phyloP scores from a whole-genome alignment of 2,888 invertebrate species.

The Cheilosia pagana region DNA sequence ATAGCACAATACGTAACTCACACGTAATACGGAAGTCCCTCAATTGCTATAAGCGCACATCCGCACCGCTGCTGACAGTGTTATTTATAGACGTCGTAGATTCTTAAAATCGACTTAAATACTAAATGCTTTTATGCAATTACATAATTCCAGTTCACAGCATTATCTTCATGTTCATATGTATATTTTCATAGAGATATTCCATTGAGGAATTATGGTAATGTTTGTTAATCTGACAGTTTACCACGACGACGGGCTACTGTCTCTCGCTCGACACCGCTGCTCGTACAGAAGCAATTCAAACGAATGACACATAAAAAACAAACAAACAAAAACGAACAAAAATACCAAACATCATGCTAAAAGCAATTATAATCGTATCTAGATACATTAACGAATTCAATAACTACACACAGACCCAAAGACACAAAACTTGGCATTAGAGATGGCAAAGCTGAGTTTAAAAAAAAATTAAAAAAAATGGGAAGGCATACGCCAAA shows the following conservation, averaged over 20 bases:
- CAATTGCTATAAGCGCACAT: no score
- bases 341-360: constrained; percentile 13
- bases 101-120: constrained; percentile 30
- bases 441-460: constrained; percentile 40
- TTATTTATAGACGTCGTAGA: constrained; percentile 15
- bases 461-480: constrained; percentile 5
- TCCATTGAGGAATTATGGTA: constrained; percentile 55
- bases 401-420: constrained; percentile 48
- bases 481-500: constrained; percentile 2
- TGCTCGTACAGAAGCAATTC: constrained; percentile 51
- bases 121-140: constrained; percentile 38
- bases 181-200: constrained; percentile 35
- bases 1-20: constrained; percentile 9
- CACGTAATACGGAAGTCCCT: constrained; percentile 23
- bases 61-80: background rate
- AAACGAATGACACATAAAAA: constrained; percentile 30
- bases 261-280: constrained; percentile 29
- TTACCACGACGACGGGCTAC: constrained; percentile 35
- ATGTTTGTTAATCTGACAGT: constrained; percentile 50
- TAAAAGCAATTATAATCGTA: constrained; percentile 66
- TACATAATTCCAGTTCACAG: constrained; percentile 28
- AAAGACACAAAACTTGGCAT: constrained; percentile 28
- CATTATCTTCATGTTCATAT: constrained; percentile 16
- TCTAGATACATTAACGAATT: constrained; percentile 68
- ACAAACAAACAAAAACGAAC: constrained; percentile 3